Evolutionary conservation across 2,797 vertebrate species (phyloP).

Genomic region (Halcyon leucocephala): DNA sequence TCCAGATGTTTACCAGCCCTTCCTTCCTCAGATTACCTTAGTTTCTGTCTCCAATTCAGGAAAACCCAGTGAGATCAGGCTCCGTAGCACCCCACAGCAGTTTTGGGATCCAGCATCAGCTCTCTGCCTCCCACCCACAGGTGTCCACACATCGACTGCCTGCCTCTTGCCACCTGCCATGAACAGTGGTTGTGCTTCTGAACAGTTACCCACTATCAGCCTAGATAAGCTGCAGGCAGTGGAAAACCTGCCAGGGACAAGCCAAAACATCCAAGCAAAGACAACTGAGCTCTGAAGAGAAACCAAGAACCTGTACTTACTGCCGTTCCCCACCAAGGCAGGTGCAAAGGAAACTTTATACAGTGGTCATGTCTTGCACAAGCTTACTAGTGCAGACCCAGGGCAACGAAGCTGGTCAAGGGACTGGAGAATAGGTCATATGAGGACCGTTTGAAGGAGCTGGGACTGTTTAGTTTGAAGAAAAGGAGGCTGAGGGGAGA

Average conservation of each 20-base stretch:
- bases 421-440: no score
- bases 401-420: not conserved
- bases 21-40: not conserved
- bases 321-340: not conserved
- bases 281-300: not conserved
- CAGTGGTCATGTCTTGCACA: fast-evolving
- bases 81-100: fast-evolving
- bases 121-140: not conserved
- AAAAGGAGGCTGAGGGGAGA: no score
- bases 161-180: not conserved
- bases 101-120: not conserved
- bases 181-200: not conserved
- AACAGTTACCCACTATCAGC: not conserved
- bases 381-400: not conserved
- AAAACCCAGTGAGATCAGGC: fast-evolving
- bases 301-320: not conserved
- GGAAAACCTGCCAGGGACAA: not conserved
- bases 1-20: not conserved
- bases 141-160: fast-evolving
- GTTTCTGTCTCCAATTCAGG: not conserved
- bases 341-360: not conserved
- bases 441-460: no score
- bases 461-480: no score
- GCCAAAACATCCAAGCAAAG: not conserved
- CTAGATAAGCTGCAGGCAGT: not conserved